phyloP scores from a whole-genome alignment of 1,140 invertebrate genomes.

The Chironomus tepperi region DNA sequence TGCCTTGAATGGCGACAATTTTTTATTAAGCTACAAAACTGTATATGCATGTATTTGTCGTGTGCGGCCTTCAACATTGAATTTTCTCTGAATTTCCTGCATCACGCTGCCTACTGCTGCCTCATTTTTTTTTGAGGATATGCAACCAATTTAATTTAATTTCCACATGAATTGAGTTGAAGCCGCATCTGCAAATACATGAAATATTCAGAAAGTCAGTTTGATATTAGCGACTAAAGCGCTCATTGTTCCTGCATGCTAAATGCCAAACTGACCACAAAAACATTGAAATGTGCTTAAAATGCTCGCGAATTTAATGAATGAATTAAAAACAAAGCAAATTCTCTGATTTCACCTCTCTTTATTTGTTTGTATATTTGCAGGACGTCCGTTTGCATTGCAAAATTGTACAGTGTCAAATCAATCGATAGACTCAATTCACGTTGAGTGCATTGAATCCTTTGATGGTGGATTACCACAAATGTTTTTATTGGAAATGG shows the following conservation, averaged over 20 bases:
- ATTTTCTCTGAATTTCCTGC: no score
- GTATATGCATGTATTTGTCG: no score
- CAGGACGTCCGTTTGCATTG: conserved; percentile 75
- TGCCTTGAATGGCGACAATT: no score
- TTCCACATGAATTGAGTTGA: neutral
- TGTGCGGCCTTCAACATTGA: no score
- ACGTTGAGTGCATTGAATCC: conserved; percentile 70
- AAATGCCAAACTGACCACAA: no score
- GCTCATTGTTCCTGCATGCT: no score
- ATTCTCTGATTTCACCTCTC: conserved; percentile 15
- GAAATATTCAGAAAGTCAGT: neutral
- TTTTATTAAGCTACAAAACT: no score
- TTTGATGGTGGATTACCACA: conserved; percentile 78
- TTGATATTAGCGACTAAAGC: no score
- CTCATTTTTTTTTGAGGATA: neutral
- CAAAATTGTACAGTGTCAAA: conserved; percentile 84
- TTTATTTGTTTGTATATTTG: conserved; percentile 30
- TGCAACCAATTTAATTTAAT: conserved; percentile 12
- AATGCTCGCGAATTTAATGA: neutral
- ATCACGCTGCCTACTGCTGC: neutral
- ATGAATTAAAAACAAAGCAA: neutral
- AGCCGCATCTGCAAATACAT: neutral
- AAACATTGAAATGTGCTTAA: neutral
- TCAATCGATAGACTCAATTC: conserved; percentile 70
- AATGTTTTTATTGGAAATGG: conserved; percentile 66